phyloP scores from a whole-genome alignment of 2,888 invertebrate species.

The Creontiades dilutus region DNA sequence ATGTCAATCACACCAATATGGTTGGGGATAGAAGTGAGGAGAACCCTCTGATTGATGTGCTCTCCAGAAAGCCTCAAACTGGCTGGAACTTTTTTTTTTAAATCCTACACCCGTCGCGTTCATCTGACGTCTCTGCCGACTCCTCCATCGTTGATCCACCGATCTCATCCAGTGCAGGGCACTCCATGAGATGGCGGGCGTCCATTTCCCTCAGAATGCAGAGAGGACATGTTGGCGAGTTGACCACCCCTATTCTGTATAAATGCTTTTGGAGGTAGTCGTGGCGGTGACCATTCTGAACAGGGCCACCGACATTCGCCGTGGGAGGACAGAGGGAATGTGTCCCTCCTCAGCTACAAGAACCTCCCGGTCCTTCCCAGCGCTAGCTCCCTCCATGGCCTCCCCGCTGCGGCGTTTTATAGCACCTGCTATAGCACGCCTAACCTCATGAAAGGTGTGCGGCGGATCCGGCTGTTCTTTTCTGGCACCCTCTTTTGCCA shows the following conservation, averaged over 20 bases:
- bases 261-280: conserved; percentile 14
- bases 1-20: too few species aligned
- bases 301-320: conserved; percentile 11
- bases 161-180: not conserved
- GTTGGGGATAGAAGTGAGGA: too few species aligned
- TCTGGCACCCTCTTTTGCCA: not conserved
- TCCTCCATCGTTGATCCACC: not conserved
- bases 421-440: not conserved
- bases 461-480: not conserved
- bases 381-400: not conserved
- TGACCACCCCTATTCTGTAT: not conserved
- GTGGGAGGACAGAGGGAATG: not conserved
- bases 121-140: not conserved
- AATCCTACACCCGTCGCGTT: not conserved
- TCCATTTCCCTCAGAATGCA: not conserved
- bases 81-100: not conserved
- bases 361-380: not conserved
- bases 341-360: not conserved
- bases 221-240: not conserved
- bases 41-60: too few species aligned
- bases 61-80: too few species aligned
- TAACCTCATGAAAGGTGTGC: not conserved
- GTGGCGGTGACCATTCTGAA: not conserved
- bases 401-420: not conserved
- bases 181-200: not conserved